Conservation (phyloP, 2,113 vertebrate genomes). For the Clarias gariepinus region DNA sequence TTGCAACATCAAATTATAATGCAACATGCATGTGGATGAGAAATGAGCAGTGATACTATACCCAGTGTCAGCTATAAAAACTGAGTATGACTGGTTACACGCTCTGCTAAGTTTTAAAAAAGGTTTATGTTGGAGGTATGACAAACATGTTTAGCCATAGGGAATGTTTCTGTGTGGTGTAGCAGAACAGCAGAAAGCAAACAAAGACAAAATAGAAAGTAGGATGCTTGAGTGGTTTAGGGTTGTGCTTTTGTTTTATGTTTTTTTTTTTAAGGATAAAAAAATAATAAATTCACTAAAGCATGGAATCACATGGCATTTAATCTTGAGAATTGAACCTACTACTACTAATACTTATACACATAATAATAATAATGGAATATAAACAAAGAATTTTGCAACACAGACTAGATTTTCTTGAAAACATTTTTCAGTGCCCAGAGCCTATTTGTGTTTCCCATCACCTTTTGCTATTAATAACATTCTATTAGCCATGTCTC, state of each 20-base stretch:
- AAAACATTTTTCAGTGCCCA: conserved; percentile 56
- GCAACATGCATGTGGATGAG: background rate
- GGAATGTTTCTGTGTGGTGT: conserved; percentile 20
- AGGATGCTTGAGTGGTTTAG: background rate
- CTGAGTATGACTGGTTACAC: conserved; percentile 42
- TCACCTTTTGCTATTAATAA: conserved; percentile 68
- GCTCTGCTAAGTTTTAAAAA: conserved; percentile 46
- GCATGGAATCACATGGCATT: background rate
- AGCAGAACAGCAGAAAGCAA: conserved; percentile 22
- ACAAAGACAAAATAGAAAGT: background rate
- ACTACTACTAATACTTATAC: background rate
- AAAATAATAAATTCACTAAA: background rate
- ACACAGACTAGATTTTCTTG: conserved; percentile 32
- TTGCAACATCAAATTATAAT: background rate
- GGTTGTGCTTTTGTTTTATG: no score
- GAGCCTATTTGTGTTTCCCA: conserved; percentile 50
- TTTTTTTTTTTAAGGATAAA: background rate
- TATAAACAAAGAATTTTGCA: background rate
- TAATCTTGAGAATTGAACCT: background rate
- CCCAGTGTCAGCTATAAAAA: conserved; percentile 39
- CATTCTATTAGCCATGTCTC: conserved; percentile 61
- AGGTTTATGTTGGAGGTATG: conserved; percentile 47
- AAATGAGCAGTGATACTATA: background rate
- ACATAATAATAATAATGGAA: background rate
- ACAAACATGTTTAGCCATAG: conserved; percentile 31